Conservation (phyloP, 2,113 vertebrate genomes). For the Pogonocichla stellata region DNA sequence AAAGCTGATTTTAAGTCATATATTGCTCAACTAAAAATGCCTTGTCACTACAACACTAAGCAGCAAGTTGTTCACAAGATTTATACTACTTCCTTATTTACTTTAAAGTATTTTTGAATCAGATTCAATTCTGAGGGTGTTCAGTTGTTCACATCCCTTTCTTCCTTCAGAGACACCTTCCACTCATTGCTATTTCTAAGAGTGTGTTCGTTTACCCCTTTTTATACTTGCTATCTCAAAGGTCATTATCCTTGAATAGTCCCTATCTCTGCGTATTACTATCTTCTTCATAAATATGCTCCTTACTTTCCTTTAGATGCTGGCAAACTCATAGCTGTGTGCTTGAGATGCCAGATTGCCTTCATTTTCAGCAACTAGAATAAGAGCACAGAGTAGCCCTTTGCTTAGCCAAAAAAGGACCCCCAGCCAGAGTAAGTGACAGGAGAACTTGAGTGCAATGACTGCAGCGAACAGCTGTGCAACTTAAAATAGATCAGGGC, state of each 20-base stretch:
- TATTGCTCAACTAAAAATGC: not conserved
- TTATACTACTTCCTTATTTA: not conserved
- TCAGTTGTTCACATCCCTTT: not conserved
- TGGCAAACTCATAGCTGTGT: not conserved
- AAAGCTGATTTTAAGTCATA: not conserved
- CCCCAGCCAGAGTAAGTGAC: not conserved
- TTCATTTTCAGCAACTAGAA: not conserved
- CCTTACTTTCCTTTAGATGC: not conserved
- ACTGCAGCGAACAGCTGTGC: not conserved
- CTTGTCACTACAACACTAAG: not conserved
- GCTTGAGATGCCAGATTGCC: not conserved
- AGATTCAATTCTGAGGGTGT: not conserved
- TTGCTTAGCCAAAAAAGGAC: not conserved
- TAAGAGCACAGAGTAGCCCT: not conserved
- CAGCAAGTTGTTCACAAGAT: not conserved
- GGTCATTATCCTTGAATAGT: not conserved
- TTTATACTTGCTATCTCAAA: not conserved
- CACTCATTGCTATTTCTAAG: not conserved
- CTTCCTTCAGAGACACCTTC: not conserved
- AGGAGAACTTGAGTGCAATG: not conserved
- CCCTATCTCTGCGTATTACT: not conserved
- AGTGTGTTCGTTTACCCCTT: not conserved
- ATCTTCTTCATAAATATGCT: not conserved
- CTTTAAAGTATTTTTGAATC: not conserved
- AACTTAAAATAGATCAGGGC: not conserved